A percentile compares a stretch with the other conserved stretches of the same genome.
These are phyloP conservation scores for Drosophila pachea DNA, from an alignment of 1,140 invertebrate species.

Conservation along the genomic window DNA sequence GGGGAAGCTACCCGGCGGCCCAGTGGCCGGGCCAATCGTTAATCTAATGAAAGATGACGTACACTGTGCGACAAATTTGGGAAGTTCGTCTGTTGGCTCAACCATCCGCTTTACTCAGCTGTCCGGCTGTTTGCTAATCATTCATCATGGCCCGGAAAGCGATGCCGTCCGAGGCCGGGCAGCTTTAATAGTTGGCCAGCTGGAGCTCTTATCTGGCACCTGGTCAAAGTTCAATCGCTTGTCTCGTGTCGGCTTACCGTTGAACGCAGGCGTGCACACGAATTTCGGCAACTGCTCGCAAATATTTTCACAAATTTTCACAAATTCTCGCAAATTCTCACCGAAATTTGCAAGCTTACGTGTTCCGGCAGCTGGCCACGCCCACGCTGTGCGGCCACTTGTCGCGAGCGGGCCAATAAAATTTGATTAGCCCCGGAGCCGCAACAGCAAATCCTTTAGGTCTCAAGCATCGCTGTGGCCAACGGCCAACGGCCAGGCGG, in stretches of 20 bases:
- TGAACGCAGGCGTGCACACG: background rate
- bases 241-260: conserved; percentile 45
- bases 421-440: conserved; percentile 58
- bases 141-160: conserved; percentile 61
- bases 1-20: conserved; percentile 31
- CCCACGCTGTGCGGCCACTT: conserved; percentile 19
- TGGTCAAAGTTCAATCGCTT: conserved; percentile 55
- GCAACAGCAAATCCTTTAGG: conserved; percentile 28
- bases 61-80: conserved; percentile 52
- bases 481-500: conserved; percentile 11
- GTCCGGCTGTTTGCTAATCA: conserved; percentile 50
- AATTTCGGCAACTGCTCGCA: background rate
- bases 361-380: conserved; percentile 1
- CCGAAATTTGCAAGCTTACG: conserved; percentile 18
- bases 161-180: conserved; percentile 4
- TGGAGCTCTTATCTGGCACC: conserved; percentile 12
- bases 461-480: conserved; percentile 18
- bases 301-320: conserved; percentile 3
- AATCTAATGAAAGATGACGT: conserved; percentile 77
- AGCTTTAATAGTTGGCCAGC: conserved; percentile 13
- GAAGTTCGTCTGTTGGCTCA: background rate
- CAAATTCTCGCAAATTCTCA: conserved; percentile 16
- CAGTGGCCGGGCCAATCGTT: conserved; percentile 56
- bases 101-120: conserved; percentile 35
- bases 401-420: conserved; percentile 57